These are phyloP conservation scores for Siderastrea siderea DNA, from an alignment of 92 coral and sea anemone genomes.

Conservation along the genomic window DNA sequence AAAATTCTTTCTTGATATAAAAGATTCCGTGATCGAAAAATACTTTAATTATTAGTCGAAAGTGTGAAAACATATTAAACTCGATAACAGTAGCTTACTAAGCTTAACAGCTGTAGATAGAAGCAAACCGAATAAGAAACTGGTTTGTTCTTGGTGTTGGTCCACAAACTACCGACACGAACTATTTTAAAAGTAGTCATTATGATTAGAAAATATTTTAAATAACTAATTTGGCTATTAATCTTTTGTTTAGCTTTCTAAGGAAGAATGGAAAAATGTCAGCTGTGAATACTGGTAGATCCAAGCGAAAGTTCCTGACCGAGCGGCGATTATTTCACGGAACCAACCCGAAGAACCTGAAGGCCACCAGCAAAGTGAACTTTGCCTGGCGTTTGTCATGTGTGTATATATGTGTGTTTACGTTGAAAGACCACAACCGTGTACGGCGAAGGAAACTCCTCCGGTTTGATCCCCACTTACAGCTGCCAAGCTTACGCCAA, in stretches of 20 bases:
- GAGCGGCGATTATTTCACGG: slow-evolving; percentile 85
- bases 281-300: neutral
- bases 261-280: slow-evolving; percentile 57
- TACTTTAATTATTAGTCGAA: too few species aligned
- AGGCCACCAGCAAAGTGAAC: slow-evolving; percentile 88
- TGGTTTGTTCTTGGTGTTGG: too few species aligned
- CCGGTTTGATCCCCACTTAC: slow-evolving; percentile 73
- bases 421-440: slow-evolving; percentile 83
- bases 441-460: slow-evolving; percentile 92
- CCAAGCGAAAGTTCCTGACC: slow-evolving; percentile 6
- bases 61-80: too few species aligned
- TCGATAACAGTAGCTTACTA: too few species aligned
- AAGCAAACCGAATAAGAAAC: too few species aligned
- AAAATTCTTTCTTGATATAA: too few species aligned
- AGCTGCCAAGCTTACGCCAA: slow-evolving; percentile 74
- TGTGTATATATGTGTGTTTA: neutral
- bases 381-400: slow-evolving; percentile 85
- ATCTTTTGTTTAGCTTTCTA: neutral
- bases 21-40: too few species aligned
- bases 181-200: too few species aligned
- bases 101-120: too few species aligned
- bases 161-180: too few species aligned
- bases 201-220: too few species aligned
- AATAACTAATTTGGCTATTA: too few species aligned
- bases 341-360: slow-evolving; percentile 54